Evolutionary conservation across 2,797 vertebrate genomes (phyloP), one percentile per base, ranked within the genome.

Genomic region (Emys orbicularis): DNA sequence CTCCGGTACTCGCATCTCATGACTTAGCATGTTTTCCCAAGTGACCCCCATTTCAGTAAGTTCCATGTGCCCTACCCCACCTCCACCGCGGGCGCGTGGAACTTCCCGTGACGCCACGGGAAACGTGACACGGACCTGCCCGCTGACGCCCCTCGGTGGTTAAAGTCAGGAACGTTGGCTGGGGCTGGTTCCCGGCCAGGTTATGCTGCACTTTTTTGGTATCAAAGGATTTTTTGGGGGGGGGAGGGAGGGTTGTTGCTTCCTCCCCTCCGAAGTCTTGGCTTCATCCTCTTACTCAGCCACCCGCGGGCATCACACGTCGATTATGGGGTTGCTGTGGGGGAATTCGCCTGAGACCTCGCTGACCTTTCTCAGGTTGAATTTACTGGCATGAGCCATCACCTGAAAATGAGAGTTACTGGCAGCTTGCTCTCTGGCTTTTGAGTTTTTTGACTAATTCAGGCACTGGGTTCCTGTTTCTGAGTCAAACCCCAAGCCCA

Each of bases 381-480:
- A 88, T 90, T 96, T 97, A 94, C 95, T 49, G 95, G 94, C 95
- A 97, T 57, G 68, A 84, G 47, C 57, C 83, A 16, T 84, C 54
- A 86, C 81, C 81, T 86, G 89, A 89, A 93, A 92, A 93, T 53
- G 85, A 89, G 65, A 92, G 95, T 92, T 97, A 90, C 95, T 50
- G 96, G 96, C 95, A 97, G 85, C 41, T 83, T 37, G 52, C 74
- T 59, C 79, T 86, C 82, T 61, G 68, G 41, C 52, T 34, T 25
- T 10, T 13, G 84, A n/a, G 68, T 19, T 54, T 53, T 31, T 72
- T 95, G 94, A 92, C 47, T 94, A 95, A 95, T 81, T 83, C n/a
- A 44, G 87, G 80, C 37, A 59, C 56, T 79, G 88, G 57, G 84
- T 81, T 10, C 54, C 79, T 56, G 84, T 81, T 7, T 56, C 79